Conservation (phyloP, 2,113 vertebrate genomes). For the Malaclemys terrapin region DNA sequence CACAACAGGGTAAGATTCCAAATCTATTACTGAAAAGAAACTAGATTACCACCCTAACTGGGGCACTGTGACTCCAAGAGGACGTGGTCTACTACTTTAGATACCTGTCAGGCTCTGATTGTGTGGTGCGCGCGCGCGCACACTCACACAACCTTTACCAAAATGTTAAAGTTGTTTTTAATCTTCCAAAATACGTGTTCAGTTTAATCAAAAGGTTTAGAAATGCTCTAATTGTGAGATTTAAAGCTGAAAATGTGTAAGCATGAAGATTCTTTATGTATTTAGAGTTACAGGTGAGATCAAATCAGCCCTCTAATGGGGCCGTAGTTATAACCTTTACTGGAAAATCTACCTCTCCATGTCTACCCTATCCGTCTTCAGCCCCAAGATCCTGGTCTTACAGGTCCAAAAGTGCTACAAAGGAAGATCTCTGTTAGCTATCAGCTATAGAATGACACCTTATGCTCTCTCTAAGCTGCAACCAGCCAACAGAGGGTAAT, state of each 20-base stretch:
- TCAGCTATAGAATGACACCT: not conserved
- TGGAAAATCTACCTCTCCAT: not conserved
- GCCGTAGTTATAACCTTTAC: not conserved
- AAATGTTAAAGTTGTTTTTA: not conserved
- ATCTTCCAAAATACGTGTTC: not conserved
- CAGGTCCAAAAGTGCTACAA: not conserved
- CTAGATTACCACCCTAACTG: conserved; percentile 51
- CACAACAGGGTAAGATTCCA: conserved; percentile 35
- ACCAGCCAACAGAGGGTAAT: not conserved
- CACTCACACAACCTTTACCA: not conserved
- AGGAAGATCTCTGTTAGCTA: not conserved
- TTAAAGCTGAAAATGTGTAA: not conserved
- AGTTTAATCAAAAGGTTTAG: not conserved
- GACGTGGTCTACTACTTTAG: not conserved
- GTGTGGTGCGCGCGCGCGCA: not conserved
- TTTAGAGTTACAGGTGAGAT: not conserved
- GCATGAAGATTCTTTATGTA: not conserved
- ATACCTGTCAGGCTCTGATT: not conserved
- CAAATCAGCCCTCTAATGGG: not conserved
- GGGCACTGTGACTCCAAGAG: conserved; percentile 28
- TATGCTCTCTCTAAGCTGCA: not conserved
- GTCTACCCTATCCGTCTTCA: not conserved
- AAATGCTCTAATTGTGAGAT: not conserved
- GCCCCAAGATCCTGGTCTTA: not conserved
- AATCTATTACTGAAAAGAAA: not conserved